phyloP scores from a whole-genome alignment of 2,797 vertebrate genomes.

The Hypotaenidia okinawae region DNA sequence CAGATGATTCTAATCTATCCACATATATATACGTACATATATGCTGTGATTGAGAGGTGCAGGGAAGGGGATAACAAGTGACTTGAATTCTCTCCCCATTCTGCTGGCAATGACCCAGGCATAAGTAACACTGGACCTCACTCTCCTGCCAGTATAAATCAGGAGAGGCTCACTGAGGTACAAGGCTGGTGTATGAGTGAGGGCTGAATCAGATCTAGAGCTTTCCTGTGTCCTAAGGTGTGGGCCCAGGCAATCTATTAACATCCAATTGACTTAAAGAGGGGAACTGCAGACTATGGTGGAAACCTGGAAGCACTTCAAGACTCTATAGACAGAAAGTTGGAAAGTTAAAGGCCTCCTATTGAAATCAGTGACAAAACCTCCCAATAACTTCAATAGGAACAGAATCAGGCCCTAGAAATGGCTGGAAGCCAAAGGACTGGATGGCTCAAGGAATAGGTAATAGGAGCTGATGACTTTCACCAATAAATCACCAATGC shows the following conservation, averaged over 20 bases:
- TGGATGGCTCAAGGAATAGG: constrained; percentile 44
- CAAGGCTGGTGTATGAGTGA: constrained; percentile 29
- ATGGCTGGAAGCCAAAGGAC: constrained; percentile 17
- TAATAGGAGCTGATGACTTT: constrained; percentile 56
- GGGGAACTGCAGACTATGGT: constrained; percentile 40
- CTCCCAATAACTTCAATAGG: constrained; percentile 20
- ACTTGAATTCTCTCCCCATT: constrained; percentile 27
- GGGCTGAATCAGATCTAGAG: constrained; percentile 39
- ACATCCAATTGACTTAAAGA: constrained; percentile 44
- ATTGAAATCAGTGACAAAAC: constrained; percentile 42
- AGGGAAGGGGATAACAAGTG: constrained; percentile 55
- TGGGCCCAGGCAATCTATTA: constrained; percentile 38
- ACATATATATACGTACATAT: background rate
- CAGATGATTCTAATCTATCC: constrained; percentile 54
- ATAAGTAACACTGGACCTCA: constrained; percentile 30
- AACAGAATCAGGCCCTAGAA: constrained; percentile 26
- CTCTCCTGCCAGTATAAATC: constrained; percentile 56
- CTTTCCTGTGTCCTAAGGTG: constrained; percentile 55
- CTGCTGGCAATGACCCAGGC: constrained; percentile 33
- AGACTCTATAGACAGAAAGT: constrained; percentile 19
- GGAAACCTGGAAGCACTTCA: constrained; percentile 67
- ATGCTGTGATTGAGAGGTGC: constrained; percentile 33
- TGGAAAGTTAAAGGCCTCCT: constrained; percentile 46
- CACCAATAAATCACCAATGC: constrained; percentile 54
- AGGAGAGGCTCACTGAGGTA: background rate